Conservation (phyloP, 2,797 vertebrate genomes). For the Alcedo quadribrachys region DNA sequence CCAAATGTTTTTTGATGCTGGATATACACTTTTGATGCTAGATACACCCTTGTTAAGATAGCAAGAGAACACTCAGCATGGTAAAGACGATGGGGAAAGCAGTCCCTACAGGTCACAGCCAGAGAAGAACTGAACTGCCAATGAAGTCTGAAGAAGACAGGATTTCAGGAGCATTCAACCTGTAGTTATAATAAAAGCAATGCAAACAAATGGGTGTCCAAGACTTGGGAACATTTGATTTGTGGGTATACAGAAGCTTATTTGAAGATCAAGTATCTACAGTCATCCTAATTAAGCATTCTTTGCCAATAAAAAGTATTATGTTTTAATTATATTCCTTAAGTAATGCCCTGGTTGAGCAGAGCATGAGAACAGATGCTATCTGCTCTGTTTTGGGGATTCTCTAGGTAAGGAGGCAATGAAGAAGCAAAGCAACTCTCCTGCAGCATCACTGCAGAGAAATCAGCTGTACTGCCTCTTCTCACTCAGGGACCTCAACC, state of each 20-base stretch:
- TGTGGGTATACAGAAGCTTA: background rate
- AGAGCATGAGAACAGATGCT: background rate
- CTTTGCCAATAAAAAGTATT: background rate
- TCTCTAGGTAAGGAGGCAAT: background rate
- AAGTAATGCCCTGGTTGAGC: background rate
- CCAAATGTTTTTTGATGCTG: background rate
- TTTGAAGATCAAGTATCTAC: background rate
- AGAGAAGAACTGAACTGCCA: background rate
- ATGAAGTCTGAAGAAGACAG: background rate
- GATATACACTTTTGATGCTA: background rate
- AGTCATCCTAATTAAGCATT: background rate
- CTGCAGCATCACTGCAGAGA: background rate
- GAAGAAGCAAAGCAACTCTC: background rate
- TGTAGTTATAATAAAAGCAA: background rate
- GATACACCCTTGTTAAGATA: background rate
- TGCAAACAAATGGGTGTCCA: background rate
- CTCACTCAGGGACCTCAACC: background rate
- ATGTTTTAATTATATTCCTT: slow-evolving; percentile 7
- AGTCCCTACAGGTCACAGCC: background rate
- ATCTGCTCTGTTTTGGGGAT: background rate
- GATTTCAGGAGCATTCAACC: background rate
- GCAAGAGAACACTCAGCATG: background rate
- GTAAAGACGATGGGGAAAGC: background rate
- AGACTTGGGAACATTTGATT: background rate
- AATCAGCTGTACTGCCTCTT: background rate